Base-by-base conservation (phyloP, 2,113 vertebrate genomes). In the Micronisus gabar region DNA sequence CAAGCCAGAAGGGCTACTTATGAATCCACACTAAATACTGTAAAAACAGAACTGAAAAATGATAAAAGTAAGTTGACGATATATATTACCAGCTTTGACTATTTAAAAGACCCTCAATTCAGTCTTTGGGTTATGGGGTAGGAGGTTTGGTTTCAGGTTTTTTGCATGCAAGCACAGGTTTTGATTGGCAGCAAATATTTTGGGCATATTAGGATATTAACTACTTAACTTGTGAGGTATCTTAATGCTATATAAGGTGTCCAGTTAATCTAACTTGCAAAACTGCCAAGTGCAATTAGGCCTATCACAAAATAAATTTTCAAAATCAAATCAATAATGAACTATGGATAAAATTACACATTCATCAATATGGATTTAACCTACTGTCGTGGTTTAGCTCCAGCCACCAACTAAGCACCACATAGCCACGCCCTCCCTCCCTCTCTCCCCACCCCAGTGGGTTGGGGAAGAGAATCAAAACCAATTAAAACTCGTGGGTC, bases 291-390 rank as follows among this genome's bases (percentile, higher is more conserved):
- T 62, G 17, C 62, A 68, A 50, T 59, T 82, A 93, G 38, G 38
- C 27, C 62, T 70, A 83, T 38, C 62, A 85, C 40, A 95, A 93
- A 95, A 85, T 82, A 82, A 95, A 90, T 89, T 93, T 90, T 62
- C 62, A 88, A 84, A 84, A 81, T 66, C 36, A 87, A 94, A 84
- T 87, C 93, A 91, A 89, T 97, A 93, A 95, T 27, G 56, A 95
- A 72, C 53, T 58, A 80, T 13, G 50, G 78, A 94, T 72, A 91
- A 91, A 91, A 70, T 75, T 48, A 95, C 17, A 87, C 15, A 61
- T 65, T 58, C 15, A 76, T 91, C 81, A 87, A 61, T 80, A 89
- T 13, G 8, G n/a, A 56, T 70, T 90, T 87, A 94, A 89, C 61
- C 40, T 81, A 45, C 52, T 53, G 27, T 53, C 1, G 6, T 53